Conservation (phyloP, 2,888 invertebrate genomes). For the Petrophora chlorosata region DNA sequence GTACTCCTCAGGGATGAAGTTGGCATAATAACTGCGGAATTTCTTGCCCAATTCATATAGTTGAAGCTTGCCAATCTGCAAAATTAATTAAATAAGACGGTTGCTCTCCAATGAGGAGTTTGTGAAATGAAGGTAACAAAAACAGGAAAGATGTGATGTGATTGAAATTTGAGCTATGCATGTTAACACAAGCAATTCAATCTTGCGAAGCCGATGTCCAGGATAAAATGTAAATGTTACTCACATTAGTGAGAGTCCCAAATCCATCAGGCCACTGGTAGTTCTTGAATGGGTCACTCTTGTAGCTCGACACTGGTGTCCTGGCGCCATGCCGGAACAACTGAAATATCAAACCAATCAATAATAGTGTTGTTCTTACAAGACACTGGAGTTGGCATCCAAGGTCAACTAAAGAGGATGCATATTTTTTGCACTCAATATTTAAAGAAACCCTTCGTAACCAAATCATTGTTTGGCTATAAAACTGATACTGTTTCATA, state of each 20-base stretch:
- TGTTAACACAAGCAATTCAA: no score
- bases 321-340: slow-evolving; percentile 93
- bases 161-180: no score
- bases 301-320: slow-evolving; percentile 89
- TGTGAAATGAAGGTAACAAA: neutral
- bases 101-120: neutral
- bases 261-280: slow-evolving; percentile 92
- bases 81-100: slow-evolving; percentile 18
- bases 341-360: slow-evolving; percentile 63
- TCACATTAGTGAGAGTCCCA: slow-evolving; percentile 91
- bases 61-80: slow-evolving; percentile 89
- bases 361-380: neutral
- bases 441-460: no score
- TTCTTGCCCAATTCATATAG: slow-evolving; percentile 89
- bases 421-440: no score
- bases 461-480: no score
- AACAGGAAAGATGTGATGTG: no score
- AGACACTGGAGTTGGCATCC: no score
- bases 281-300: slow-evolving; percentile 90
- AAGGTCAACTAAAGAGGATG: no score
- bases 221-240: slow-evolving; percentile 34
- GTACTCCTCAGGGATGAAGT: slow-evolving; percentile 86
- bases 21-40: slow-evolving; percentile 87
- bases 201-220: no score
- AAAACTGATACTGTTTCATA: no score